Percentiles rank a stretch among this genome's conserved stretches.
These are phyloP conservation scores for Lota lota DNA, from an alignment of 2,113 vertebrate genomes.

Conservation along the genomic window DNA sequence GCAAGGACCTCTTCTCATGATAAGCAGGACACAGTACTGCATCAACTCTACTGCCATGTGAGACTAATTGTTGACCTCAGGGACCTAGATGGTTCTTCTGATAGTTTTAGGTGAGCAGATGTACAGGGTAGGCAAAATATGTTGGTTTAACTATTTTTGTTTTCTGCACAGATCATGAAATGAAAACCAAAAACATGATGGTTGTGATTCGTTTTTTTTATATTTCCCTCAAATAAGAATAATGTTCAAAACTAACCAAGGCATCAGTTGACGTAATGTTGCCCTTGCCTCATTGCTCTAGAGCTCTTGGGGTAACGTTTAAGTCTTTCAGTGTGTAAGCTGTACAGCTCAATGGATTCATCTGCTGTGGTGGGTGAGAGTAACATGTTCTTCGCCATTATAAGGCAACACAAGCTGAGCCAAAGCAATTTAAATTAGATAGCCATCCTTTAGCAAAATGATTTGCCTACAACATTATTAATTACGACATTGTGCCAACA, in stretches of 20 bases:
- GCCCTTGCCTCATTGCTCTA: neutral
- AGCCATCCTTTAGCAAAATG: neutral
- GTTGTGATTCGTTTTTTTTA: neutral
- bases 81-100: too few relatives aligned
- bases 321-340: slow-evolving; percentile 16
- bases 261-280: slow-evolving; percentile 1
- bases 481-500: slow-evolving; percentile 1
- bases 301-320: slow-evolving; percentile 1
- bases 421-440: neutral
- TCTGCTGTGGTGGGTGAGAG: slow-evolving; percentile 21
- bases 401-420: slow-evolving; percentile 31
- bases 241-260: neutral
- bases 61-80: too few relatives aligned
- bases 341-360: slow-evolving; percentile 34
- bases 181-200: neutral
- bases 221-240: neutral
- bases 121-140: slow-evolving; percentile 3
- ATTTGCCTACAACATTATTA: neutral
- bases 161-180: neutral
- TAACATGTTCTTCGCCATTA: slow-evolving; percentile 32
- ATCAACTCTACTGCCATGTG: too few relatives aligned
- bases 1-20: too few relatives aligned
- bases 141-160: neutral
- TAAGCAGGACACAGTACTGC: too few relatives aligned
- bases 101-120: too few relatives aligned